Conservation (phyloP, 2,797 vertebrate species). For the Lepidocolaptes lacrymiger region DNA sequence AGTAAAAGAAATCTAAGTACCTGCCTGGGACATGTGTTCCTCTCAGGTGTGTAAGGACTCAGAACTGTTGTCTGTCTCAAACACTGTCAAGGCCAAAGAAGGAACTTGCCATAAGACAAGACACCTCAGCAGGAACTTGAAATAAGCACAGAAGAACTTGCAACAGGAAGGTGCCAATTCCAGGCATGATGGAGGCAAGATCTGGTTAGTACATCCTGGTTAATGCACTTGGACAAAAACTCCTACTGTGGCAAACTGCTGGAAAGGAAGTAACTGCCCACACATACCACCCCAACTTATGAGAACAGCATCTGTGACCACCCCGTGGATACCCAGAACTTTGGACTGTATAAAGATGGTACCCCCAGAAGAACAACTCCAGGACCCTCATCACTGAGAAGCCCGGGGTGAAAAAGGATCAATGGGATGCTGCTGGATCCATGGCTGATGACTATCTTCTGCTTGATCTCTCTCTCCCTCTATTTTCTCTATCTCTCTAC, state of each 20-base stretch:
- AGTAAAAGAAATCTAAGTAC: background rate
- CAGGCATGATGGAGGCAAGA: background rate
- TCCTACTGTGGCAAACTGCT: background rate
- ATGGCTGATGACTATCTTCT: background rate
- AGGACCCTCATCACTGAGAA: background rate
- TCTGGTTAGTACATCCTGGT: background rate
- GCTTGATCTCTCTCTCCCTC: background rate
- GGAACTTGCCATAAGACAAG: background rate
- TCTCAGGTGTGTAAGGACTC: background rate
- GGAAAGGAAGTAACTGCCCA: background rate
- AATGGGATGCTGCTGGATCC: background rate
- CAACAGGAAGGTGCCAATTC: background rate
- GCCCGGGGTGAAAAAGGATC: background rate
- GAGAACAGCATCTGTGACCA: background rate
- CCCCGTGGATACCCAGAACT: background rate
- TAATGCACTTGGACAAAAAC: background rate
- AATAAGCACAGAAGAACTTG: background rate
- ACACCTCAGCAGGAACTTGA: background rate
- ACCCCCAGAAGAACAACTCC: background rate
- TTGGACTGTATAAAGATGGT: background rate
- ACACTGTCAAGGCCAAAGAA: background rate
- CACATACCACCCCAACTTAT: background rate
- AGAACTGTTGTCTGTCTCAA: background rate
- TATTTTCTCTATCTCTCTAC: background rate
- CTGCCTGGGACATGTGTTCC: background rate